A percentile compares a stretch with the other conserved stretches of the same genome.
phyloP scores from a whole-genome alignment of 2,888 invertebrate genomes.

The Dexiosoma caninum region DNA sequence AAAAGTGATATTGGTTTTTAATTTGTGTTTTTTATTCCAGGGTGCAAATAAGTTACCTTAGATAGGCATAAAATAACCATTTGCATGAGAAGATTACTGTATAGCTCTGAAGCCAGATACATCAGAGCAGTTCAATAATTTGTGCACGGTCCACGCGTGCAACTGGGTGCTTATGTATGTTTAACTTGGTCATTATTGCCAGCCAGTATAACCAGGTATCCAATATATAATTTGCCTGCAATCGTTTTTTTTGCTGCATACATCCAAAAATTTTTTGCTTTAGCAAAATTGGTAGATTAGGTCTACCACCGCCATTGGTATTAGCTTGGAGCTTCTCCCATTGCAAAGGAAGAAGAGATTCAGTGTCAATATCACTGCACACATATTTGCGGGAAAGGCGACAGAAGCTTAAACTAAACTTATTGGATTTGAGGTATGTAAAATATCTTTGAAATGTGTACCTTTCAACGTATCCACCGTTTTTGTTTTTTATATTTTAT shows the following conservation, averaged over 20 bases:
- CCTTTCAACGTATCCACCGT: no score
- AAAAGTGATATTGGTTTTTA: background rate
- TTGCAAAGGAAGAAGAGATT: background rate
- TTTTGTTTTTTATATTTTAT: no score
- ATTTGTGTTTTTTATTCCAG: constrained; percentile 5
- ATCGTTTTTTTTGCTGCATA: background rate
- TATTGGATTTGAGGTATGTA: constrained; percentile 43
- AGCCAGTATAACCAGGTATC: constrained; percentile 4
- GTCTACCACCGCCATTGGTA: background rate
- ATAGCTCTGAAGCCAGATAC: constrained; percentile 11
- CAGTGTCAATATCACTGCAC: background rate
- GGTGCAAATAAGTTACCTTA: background rate
- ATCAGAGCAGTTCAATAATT: constrained; percentile 29
- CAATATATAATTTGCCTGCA: background rate
- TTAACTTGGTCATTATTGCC: background rate
- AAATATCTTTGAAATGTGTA: background rate
- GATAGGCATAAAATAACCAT: background rate
- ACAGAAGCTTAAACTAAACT: background rate
- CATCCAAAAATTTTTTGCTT: background rate
- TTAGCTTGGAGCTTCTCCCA: background rate
- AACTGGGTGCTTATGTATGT: constrained; percentile 13
- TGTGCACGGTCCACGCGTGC: constrained; percentile 27
- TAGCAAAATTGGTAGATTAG: background rate
- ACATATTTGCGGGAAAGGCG: background rate
- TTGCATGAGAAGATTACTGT: constrained; percentile 19